Conservation (phyloP, 2,113 vertebrate genomes). For the Nansenia antarctica region DNA sequence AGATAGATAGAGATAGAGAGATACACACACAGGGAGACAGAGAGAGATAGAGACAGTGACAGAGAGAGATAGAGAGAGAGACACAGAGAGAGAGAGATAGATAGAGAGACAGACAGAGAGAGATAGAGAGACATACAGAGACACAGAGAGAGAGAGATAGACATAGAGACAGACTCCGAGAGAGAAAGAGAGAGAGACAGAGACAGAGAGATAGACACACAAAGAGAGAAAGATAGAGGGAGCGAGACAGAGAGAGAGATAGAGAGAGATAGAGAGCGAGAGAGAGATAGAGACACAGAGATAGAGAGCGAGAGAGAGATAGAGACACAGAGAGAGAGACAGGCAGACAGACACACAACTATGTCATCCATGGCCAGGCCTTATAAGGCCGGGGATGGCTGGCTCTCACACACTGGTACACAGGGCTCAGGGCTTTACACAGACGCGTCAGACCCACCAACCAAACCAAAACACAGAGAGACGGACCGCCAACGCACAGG, state of each 20-base stretch:
- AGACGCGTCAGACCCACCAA: neutral
- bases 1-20: neutral
- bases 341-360: neutral
- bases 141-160: no score
- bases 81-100: neutral
- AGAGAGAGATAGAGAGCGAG: neutral
- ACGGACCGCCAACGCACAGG: no score
- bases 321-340: neutral
- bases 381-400: neutral
- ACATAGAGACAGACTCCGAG: neutral
- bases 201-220: neutral
- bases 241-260: neutral
- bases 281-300: neutral
- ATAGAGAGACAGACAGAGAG: neutral
- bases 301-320: neutral
- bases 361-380: neutral
- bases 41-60: neutral
- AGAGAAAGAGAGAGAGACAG: neutral
- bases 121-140: no score
- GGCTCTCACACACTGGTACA: neutral
- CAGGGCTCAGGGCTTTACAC: neutral
- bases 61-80: no score
- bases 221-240: no score
- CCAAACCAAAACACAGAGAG: neutral
- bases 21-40: no score